phyloP scores from a whole-genome alignment of 1,140 invertebrate genomes.

The Pogonomyrmex barbatus region DNA sequence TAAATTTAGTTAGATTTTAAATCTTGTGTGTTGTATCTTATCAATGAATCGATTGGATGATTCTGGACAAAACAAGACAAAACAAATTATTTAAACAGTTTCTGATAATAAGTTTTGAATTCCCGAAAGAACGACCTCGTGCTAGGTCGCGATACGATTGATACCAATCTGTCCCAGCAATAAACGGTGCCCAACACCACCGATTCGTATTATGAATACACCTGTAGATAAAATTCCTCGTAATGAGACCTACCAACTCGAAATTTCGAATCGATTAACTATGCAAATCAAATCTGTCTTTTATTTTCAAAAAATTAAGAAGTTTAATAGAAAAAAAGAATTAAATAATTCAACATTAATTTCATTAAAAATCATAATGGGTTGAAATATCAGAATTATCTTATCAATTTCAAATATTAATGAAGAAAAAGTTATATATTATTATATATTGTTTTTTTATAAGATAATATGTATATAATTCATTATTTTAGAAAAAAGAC shows the following conservation, averaged over 20 bases:
- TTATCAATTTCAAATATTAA: background rate
- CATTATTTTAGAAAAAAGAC: background rate
- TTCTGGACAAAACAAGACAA: background rate
- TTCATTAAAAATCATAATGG: background rate
- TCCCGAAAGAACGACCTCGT: constrained; percentile 47
- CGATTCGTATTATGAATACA: constrained; percentile 28
- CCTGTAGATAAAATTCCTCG: constrained; percentile 29
- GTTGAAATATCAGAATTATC: background rate
- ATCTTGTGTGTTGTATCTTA: background rate
- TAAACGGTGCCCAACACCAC: constrained; percentile 58
- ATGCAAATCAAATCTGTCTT: constrained; percentile 2
- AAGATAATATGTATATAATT: background rate
- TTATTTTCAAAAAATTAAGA: background rate
- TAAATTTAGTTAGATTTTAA: background rate
- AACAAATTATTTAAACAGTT: constrained; percentile 32
- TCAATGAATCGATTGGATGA: background rate
- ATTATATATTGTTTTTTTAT: background rate
- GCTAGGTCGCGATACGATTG: constrained; percentile 29
- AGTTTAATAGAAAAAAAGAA: background rate
- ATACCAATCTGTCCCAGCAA: constrained; percentile 16
- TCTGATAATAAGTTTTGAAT: constrained; percentile 20
- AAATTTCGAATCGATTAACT: constrained; percentile 19
- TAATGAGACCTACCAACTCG: background rate
- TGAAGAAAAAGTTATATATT: background rate
- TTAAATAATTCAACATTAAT: constrained; percentile 6